Percentiles rank a stretch among this genome's conserved stretches.
Evolutionary conservation across 2,888 invertebrate genomes (phyloP).

Genomic region (Tineola bisselliella): DNA sequence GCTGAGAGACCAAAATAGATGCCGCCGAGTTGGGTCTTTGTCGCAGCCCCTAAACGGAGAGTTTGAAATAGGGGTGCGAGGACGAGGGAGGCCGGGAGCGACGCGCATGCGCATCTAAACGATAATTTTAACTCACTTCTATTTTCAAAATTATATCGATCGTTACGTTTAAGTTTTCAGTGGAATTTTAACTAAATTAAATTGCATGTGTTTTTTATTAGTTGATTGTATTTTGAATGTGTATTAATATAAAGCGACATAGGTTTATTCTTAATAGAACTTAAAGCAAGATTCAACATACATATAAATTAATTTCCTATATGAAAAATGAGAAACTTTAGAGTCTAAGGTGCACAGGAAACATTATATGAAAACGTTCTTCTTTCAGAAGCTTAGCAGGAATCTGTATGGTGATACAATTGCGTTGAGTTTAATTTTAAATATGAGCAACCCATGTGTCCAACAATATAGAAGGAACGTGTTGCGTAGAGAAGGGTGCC

Average conservation of each 20-base stretch:
- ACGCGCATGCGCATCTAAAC: constrained; percentile 41
- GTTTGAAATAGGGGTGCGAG: constrained; percentile 51
- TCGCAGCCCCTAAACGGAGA: constrained; percentile 65
- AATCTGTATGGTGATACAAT: no score
- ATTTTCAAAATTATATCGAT: constrained; percentile 12
- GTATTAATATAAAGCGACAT: no score
- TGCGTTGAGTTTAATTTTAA: no score
- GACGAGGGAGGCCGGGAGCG: constrained; percentile 21
- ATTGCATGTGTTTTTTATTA: neutral
- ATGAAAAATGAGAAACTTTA: no score
- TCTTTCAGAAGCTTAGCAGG: no score
- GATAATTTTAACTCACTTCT: neutral
- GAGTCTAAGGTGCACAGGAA: no score
- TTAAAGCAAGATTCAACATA: no score
- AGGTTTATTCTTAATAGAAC: no score
- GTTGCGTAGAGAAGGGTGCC: neutral
- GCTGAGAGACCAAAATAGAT: constrained; percentile 56
- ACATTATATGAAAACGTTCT: no score
- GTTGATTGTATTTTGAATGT: no score
- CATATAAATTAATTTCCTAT: no score
- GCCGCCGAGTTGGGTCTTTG: constrained; percentile 47
- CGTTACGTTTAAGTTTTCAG: constrained; percentile 1
- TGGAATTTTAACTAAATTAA: neutral
- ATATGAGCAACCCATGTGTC: neutral
- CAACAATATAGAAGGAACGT: neutral